phyloP scores from a whole-genome alignment of 2,113 vertebrate species.

The Solenodon paradoxus region DNA sequence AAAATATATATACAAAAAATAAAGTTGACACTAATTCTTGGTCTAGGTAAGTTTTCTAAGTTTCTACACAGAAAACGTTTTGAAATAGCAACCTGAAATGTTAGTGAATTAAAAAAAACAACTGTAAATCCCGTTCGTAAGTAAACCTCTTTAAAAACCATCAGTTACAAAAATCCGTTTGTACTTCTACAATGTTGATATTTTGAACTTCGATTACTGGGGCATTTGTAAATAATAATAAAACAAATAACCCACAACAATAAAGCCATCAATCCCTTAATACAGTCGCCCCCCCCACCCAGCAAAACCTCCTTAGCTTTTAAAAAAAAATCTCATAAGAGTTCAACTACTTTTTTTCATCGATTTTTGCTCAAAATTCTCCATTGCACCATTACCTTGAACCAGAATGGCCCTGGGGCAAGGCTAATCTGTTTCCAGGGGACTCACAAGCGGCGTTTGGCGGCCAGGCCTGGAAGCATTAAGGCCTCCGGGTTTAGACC shows the following conservation, averaged over 20 bases:
- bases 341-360: neutral
- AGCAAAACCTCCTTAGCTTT: no score
- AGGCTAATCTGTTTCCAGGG: neutral
- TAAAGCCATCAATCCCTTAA: no score
- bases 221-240: neutral
- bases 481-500: neutral
- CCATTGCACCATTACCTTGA: neutral
- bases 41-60: neutral
- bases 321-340: no score
- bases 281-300: neutral
- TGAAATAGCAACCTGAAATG: neutral
- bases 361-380: neutral
- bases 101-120: neutral
- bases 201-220: constrained; percentile 19
- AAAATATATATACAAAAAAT: neutral
- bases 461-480: neutral
- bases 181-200: neutral
- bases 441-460: neutral
- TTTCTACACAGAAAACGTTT: neutral
- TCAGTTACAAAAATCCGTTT: neutral
- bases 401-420: neutral
- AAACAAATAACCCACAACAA: no score
- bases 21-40: neutral
- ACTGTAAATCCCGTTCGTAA: neutral
- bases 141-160: neutral